phyloP scores from a whole-genome alignment of 2,113 vertebrate species.

The Oreochromis aureus region DNA sequence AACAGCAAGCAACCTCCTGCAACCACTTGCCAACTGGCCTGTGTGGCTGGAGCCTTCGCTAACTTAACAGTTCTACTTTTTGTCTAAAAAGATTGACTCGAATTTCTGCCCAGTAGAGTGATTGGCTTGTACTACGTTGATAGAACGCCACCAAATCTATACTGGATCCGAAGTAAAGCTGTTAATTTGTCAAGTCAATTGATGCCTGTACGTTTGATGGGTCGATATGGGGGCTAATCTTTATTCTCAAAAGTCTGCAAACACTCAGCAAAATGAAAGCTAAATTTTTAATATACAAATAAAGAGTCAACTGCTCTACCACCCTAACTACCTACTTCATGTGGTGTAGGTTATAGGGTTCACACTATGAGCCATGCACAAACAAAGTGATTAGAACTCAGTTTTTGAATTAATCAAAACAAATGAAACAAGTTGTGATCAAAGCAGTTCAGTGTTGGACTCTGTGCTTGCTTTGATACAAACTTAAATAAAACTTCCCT shows the following conservation, averaged over 20 bases:
- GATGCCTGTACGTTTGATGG: neutral
- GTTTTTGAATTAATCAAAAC: neutral
- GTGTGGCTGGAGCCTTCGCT: accelerated
- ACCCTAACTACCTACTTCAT: neutral
- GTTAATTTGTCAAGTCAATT: neutral
- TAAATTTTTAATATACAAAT: neutral
- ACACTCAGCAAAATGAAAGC: neutral
- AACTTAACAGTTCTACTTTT: neutral
- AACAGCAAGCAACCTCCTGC: neutral
- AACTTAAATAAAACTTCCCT: neutral
- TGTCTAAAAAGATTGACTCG: accelerated
- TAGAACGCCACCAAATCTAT: neutral
- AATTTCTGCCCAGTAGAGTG: neutral
- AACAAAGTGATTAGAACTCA: neutral
- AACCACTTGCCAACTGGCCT: neutral
- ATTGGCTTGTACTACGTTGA: neutral
- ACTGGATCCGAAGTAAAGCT: neutral
- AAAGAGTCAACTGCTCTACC: neutral
- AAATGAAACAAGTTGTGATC: neutral
- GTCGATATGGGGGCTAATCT: neutral
- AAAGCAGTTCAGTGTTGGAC: neutral
- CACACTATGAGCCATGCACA: neutral
- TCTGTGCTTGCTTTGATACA: neutral
- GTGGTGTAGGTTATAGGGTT: neutral
- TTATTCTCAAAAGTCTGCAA: neutral